Percentiles rank a stretch among this genome's conserved stretches.
phyloP scores from a whole-genome alignment of 2,888 invertebrate species.

The Tetragonula carbonaria region DNA sequence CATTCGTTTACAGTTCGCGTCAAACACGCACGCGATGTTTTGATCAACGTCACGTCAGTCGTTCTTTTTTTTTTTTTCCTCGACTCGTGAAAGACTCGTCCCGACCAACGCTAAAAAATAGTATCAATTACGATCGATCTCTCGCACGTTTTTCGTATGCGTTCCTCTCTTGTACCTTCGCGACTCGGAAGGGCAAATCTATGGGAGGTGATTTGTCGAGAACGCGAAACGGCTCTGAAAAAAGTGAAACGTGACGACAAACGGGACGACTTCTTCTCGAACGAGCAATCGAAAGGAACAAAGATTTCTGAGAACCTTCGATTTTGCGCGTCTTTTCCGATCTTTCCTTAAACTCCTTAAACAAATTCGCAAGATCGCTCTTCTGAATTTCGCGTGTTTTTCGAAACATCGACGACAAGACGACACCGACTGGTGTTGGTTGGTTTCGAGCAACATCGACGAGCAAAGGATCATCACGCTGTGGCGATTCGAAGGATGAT shows the following conservation, averaged over 20 bases:
- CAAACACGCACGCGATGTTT: neutral
- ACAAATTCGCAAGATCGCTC: neutral
- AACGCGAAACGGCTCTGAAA: too few relatives aligned
- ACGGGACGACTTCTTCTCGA: slow-evolving; percentile 22
- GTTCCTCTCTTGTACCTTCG: too few relatives aligned
- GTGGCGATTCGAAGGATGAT: neutral
- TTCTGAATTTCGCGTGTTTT: neutral
- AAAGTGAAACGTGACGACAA: too few relatives aligned
- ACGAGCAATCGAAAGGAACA: slow-evolving; percentile 46
- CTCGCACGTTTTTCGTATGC: too few relatives aligned
- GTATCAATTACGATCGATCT: neutral
- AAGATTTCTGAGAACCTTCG: neutral
- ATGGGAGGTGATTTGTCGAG: neutral
- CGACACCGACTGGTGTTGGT: neutral
- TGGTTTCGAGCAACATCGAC: neutral
- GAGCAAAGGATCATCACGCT: neutral
- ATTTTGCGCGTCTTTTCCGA: neutral
- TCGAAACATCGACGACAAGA: neutral
- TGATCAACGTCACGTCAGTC: neutral
- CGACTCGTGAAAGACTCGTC: neutral
- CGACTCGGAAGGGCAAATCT: neutral
- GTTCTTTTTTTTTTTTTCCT: too few relatives aligned
- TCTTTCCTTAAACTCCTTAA: neutral
- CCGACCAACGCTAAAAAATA: neutral
- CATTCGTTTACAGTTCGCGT: too few relatives aligned